Conservation (phyloP, 2,113 vertebrate species). For the Isurus oxyrinchus region DNA sequence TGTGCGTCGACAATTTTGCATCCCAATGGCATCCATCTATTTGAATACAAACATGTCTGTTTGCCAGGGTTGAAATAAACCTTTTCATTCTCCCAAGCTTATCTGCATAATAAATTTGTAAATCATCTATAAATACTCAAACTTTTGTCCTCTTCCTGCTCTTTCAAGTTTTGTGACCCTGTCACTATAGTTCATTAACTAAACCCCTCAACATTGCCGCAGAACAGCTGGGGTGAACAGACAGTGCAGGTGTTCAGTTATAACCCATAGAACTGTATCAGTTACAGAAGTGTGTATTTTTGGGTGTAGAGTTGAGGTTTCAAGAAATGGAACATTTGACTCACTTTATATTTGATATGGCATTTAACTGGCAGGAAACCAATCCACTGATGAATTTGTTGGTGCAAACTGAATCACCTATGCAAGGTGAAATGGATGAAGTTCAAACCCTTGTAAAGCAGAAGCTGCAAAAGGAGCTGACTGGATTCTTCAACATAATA, state of each 20-base stretch:
- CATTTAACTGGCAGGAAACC: conserved; percentile 57
- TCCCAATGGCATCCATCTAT: no score
- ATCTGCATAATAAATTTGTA: not conserved
- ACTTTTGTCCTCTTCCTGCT: not conserved
- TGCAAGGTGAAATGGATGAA: conserved; percentile 56
- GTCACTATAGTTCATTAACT: not conserved
- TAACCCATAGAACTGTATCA: not conserved
- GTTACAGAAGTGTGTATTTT: not conserved
- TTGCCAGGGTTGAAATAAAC: not conserved
- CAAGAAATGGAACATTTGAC: not conserved
- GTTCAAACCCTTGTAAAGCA: conserved; percentile 65
- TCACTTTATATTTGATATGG: conserved; percentile 34
- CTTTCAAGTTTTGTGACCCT: not conserved
- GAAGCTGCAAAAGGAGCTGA: conserved; percentile 80
- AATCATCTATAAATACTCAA: not conserved
- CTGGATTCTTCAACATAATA: conserved; percentile 66
- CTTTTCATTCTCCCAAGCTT: not conserved
- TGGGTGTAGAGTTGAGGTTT: not conserved
- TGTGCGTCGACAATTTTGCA: not conserved
- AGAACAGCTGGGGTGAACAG: not conserved
- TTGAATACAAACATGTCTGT: not conserved
- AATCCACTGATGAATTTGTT: conserved; percentile 70
- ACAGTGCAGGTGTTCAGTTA: not conserved
- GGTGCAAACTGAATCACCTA: conserved; percentile 59
- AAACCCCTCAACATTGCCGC: not conserved